Conservation (phyloP, 2,113 vertebrate species). For the Reinhardtius hippoglossoides region DNA sequence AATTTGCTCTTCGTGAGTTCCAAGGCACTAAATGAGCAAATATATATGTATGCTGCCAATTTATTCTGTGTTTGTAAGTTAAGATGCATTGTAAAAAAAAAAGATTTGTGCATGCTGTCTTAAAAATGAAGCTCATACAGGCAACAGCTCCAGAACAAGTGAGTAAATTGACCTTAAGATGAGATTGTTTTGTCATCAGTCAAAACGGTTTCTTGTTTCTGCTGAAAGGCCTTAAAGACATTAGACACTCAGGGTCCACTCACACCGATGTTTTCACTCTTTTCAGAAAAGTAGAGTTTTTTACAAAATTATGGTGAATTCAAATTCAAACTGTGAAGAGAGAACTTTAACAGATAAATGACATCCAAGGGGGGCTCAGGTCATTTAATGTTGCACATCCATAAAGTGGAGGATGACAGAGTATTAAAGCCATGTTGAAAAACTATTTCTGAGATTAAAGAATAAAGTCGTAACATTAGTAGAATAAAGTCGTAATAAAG, state of each 20-base stretch:
- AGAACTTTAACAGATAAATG: background rate
- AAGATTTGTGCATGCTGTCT: too few relatives aligned
- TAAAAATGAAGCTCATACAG: background rate
- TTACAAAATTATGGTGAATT: background rate
- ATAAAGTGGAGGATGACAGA: too few relatives aligned
- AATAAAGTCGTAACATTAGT: too few relatives aligned
- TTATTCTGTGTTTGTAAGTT: background rate
- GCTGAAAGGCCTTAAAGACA: background rate
- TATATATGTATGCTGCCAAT: background rate
- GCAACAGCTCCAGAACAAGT: background rate
- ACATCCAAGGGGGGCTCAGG: too few relatives aligned
- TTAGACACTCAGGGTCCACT: background rate
- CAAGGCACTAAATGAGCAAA: too few relatives aligned
- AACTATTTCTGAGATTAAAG: too few relatives aligned
- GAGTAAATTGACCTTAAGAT: background rate
- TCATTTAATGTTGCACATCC: too few relatives aligned
- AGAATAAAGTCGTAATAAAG: too few relatives aligned
- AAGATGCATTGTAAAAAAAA: background rate
- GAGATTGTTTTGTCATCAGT: background rate
- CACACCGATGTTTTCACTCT: background rate
- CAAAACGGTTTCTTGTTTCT: background rate
- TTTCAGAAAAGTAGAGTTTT: background rate
- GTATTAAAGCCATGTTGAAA: too few relatives aligned
- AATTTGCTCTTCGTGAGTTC: too few relatives aligned
- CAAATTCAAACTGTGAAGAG: background rate